Percentiles rank a stretch among this genome's conserved stretches.
These are phyloP conservation scores for Himalopsyche japonica DNA, from an alignment of 2,888 invertebrate species.

Conservation along the genomic window DNA sequence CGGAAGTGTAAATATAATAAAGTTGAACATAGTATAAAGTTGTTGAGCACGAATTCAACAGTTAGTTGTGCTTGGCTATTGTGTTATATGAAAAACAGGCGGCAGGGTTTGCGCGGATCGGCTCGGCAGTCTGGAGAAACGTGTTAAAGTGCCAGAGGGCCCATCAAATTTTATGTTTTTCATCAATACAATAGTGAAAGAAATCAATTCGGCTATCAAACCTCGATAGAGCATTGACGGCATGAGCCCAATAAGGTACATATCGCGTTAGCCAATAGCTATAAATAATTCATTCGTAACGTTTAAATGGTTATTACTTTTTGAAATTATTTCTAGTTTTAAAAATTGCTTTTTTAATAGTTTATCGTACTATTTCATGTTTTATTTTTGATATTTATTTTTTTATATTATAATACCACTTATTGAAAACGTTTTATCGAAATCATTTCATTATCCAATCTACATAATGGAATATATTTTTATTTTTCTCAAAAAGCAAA, in stretches of 20 bases:
- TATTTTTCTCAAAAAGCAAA: no score
- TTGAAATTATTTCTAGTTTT: no score
- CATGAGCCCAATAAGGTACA: neutral
- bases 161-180: constrained; percentile 27
- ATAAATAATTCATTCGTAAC: neutral
- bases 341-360: no score
- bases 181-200: constrained; percentile 22
- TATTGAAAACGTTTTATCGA: no score
- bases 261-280: neutral
- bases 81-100: neutral
- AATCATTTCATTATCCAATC: no score
- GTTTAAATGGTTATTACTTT: no score
- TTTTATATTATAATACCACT: no score
- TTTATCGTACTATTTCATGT: no score
- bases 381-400: no score
- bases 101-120: neutral
- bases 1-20: constrained; percentile 28
- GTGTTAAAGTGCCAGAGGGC: neutral
- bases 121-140: neutral
- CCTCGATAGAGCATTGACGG: constrained; percentile 2
- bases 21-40: constrained; percentile 7
- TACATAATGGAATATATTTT: no score
- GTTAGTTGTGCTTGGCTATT: neutral
- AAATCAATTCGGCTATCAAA: constrained; percentile 13
- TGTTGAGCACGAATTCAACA: constrained; percentile 26